These are phyloP conservation scores for Chymomyza caudatula DNA, from an alignment of 2,888 invertebrate genomes.

Conservation along the genomic window DNA sequence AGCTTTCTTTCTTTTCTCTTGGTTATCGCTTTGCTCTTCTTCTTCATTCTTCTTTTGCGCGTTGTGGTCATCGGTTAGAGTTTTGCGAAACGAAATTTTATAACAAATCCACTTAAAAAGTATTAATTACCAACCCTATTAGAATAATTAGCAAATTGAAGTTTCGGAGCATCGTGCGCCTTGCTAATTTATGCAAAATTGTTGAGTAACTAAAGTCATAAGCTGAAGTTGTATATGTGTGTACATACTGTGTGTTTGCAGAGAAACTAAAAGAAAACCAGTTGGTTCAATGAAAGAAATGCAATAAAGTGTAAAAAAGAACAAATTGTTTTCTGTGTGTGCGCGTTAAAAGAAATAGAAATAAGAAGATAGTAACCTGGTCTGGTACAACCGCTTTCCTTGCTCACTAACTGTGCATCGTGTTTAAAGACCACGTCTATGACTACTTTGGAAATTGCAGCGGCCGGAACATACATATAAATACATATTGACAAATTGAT, in stretches of 20 bases:
- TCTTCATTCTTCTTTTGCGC: constrained; percentile 16
- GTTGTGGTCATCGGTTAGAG: neutral
- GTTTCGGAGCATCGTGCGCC: neutral
- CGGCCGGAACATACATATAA: neutral
- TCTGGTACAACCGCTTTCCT: constrained; percentile 71
- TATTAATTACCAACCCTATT: constrained; percentile 5
- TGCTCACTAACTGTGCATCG: constrained; percentile 62
- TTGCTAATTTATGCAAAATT: neutral
- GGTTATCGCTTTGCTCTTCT: neutral
- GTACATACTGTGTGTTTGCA: constrained; percentile 13
- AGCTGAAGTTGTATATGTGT: constrained; percentile 38
- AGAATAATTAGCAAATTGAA: constrained; percentile 10
- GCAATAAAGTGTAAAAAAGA: constrained; percentile 43
- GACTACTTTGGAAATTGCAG: neutral
- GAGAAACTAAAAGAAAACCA: constrained; percentile 50
- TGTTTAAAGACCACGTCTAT: constrained; percentile 10
- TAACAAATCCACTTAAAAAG: neutral
- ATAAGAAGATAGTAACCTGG: constrained; percentile 37
- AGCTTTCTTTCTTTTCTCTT: neutral
- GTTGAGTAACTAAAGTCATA: neutral
- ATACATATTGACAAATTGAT: constrained; percentile 35
- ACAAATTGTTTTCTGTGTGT: constrained; percentile 53
- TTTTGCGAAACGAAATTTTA: constrained; percentile 37
- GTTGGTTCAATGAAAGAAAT: constrained; percentile 66
- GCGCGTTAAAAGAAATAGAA: constrained; percentile 11